phyloP scores from a whole-genome alignment of 2,797 vertebrate genomes.

The Propithecus deckenii region DNA sequence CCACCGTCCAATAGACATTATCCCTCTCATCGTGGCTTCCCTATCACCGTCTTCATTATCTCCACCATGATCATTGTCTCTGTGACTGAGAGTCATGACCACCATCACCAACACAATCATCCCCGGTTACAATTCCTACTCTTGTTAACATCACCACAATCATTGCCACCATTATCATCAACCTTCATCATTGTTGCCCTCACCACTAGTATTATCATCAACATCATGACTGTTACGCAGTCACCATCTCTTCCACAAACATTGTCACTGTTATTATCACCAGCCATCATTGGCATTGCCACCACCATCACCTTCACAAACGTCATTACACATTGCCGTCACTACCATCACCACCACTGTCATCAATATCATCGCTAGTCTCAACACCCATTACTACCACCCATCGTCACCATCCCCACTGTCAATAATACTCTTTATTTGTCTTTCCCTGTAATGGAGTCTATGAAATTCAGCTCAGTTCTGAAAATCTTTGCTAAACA shows the following conservation, averaged over 20 bases:
- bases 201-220: not conserved
- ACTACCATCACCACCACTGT: not conserved
- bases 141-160: not conserved
- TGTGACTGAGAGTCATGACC: not conserved
- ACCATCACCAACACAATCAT: no score
- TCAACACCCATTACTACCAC: not conserved
- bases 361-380: not conserved
- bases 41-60: not conserved
- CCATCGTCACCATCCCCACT: not conserved
- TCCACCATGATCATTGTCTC: not conserved
- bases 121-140: not conserved
- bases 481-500: constrained; percentile 28
- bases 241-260: not conserved
- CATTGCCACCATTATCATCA: not conserved
- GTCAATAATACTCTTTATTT: not conserved
- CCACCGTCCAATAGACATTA: not conserved
- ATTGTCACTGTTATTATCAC: not conserved
- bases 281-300: not conserved
- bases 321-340: not conserved
- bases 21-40: not conserved
- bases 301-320: not conserved
- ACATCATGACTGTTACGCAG: not conserved
- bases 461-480: not conserved
- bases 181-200: not conserved
- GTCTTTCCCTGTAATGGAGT: not conserved